A percentile compares a stretch with the other conserved stretches of the same genome.
phyloP scores from a whole-genome alignment of 2,113 vertebrate species.

The Neodontobutis hainanensis region DNA sequence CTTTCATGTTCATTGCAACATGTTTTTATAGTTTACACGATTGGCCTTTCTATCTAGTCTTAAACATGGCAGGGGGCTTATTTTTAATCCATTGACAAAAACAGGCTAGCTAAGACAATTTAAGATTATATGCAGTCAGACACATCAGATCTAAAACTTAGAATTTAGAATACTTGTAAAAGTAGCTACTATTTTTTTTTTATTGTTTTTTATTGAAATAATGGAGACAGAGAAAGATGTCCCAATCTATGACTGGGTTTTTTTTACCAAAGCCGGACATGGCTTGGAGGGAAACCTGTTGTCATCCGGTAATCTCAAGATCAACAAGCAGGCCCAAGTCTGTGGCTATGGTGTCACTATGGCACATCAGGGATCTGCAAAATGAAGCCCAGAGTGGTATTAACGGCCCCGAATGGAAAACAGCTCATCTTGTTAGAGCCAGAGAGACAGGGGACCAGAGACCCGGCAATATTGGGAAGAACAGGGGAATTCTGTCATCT shows the following conservation, averaged over 20 bases:
- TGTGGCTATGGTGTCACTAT: slow-evolving; percentile 56
- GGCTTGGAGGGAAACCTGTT: slow-evolving; percentile 66
- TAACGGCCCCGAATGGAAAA: slow-evolving; percentile 65
- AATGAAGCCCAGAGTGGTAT: slow-evolving; percentile 69
- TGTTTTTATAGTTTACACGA: too few species aligned
- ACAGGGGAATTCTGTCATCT: slow-evolving; percentile 45
- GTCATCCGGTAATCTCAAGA: slow-evolving; percentile 70
- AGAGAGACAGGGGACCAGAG: slow-evolving; percentile 43
- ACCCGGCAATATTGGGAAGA: slow-evolving; percentile 57
- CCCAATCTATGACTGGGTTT: slow-evolving; percentile 43
- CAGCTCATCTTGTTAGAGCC: slow-evolving; percentile 69
- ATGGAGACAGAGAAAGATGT: slow-evolving; percentile 5
- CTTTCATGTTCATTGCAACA: too few species aligned
- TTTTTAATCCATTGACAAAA: too few species aligned
- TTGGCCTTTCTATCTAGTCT: too few species aligned
- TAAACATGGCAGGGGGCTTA: too few species aligned
- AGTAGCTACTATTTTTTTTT: not conserved
- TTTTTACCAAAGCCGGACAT: slow-evolving; percentile 38
- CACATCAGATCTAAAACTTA: too few species aligned
- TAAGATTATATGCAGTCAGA: too few species aligned
- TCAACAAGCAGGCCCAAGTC: slow-evolving; percentile 73
- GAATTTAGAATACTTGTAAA: not conserved
- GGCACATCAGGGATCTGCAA: slow-evolving; percentile 69
- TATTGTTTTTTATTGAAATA: not conserved
- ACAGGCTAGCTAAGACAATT: too few species aligned